These are phyloP conservation scores for Lamellibrachia luymesi DNA, from an alignment of 1,140 invertebrate species.

Conservation along the genomic window DNA sequence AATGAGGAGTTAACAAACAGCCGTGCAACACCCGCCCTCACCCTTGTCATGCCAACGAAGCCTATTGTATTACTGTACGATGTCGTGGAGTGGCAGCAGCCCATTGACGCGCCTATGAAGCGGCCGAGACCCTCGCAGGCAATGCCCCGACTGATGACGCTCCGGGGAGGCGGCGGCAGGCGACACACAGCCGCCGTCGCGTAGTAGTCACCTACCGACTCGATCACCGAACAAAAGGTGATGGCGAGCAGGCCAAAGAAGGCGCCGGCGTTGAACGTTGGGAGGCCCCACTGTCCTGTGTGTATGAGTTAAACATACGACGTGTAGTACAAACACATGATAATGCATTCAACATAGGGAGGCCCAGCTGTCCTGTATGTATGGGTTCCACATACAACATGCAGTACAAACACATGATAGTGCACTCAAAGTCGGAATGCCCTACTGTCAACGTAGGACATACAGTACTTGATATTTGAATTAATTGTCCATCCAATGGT, in stretches of 20 bases:
- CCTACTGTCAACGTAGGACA: no score
- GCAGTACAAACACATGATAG: neutral
- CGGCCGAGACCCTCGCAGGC: slow-evolving; percentile 80
- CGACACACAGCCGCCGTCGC: slow-evolving; percentile 50
- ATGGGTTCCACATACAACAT: no score
- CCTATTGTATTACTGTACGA: slow-evolving; percentile 64
- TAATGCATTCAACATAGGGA: no score
- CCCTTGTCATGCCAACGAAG: slow-evolving; percentile 39
- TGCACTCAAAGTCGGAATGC: no score
- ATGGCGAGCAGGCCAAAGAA: slow-evolving; percentile 53
- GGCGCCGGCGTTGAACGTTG: slow-evolving; percentile 46
- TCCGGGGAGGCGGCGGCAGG: slow-evolving; percentile 48
- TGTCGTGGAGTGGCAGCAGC: slow-evolving; percentile 78
- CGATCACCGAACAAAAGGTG: slow-evolving; percentile 53
- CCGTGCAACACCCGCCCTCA: slow-evolving; percentile 17
- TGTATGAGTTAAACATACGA: neutral
- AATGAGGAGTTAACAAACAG: neutral
- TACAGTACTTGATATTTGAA: no score
- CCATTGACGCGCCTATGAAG: slow-evolving; percentile 76
- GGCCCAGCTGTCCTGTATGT: no score
- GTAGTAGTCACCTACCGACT: slow-evolving; percentile 58
- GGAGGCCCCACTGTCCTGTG: slow-evolving; percentile 55
- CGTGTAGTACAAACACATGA: no score
- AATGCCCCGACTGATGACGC: slow-evolving; percentile 69
- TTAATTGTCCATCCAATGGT: no score